Evolutionary conservation across 2,797 vertebrate species (phyloP).

Genomic region (Diglossa cyanea): DNA sequence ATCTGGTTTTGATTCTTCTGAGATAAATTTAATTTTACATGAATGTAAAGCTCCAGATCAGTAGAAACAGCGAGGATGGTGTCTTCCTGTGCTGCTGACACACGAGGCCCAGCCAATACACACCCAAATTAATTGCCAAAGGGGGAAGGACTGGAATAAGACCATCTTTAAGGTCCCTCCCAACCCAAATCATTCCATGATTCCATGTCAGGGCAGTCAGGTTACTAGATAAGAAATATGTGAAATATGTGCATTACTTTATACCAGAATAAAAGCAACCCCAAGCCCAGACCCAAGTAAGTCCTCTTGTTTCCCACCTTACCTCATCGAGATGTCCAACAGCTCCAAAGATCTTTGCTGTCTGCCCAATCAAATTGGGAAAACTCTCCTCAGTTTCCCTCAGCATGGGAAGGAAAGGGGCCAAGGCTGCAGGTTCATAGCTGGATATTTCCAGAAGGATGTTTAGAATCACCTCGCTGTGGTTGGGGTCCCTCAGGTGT

Average conservation of each 20-base stretch:
- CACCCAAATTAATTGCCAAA: not conserved
- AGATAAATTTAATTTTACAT: not conserved
- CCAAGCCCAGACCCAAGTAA: not conserved
- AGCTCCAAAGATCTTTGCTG: conserved; percentile 89
- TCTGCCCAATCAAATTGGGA: conserved; percentile 83
- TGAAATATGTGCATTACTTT: not conserved
- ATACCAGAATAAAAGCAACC: not conserved
- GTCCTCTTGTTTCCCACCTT: not conserved
- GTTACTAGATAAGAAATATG: not conserved
- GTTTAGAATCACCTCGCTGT: conserved; percentile 82
- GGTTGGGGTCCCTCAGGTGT: conserved; percentile 78
- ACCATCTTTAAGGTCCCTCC: not conserved
- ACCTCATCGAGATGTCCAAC: conserved; percentile 90
- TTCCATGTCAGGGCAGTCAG: not conserved
- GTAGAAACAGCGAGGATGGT: not conserved
- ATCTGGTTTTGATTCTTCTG: conserved; percentile 1
- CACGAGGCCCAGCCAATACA: not conserved
- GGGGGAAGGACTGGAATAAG: not conserved
- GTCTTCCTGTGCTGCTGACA: not conserved
- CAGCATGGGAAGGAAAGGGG: conserved; percentile 80
- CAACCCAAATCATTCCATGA: not conserved
- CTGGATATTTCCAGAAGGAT: conserved; percentile 84
- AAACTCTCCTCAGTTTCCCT: conserved; percentile 80
- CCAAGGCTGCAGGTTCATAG: conserved; percentile 83
- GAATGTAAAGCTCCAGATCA: not conserved